phyloP scores from a whole-genome alignment of 2,113 vertebrate genomes.

The Perognathus longimembris region DNA sequence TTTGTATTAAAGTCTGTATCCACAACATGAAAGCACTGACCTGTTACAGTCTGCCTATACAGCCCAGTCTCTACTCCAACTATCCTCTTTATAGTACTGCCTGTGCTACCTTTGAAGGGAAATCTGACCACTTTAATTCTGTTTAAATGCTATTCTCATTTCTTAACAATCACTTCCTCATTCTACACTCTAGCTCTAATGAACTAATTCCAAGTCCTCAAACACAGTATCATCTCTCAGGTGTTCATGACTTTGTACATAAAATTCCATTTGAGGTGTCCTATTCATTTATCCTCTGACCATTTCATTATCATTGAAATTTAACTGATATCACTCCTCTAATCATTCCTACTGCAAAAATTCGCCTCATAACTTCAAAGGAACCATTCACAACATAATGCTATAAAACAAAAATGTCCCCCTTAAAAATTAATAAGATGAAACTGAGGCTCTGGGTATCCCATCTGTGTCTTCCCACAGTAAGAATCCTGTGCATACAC shows the following conservation, averaged over 20 bases:
- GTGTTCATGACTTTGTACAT: neutral
- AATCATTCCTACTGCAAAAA: slow-evolving; percentile 11
- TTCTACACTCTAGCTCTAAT: neutral
- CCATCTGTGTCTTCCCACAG: neutral
- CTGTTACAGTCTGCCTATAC: neutral
- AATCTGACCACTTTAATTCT: slow-evolving; percentile 33
- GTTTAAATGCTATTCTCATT: slow-evolving; percentile 15
- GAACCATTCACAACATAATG: neutral
- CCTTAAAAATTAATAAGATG: neutral
- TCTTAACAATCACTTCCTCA: slow-evolving; percentile 9
- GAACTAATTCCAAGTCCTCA: slow-evolving; percentile 20
- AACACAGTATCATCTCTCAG: neutral
- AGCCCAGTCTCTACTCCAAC: neutral
- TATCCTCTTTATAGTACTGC: neutral
- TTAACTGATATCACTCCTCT: slow-evolving; percentile 24
- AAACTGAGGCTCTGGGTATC: neutral
- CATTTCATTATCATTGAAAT: slow-evolving; percentile 38
- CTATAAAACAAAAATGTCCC: neutral
- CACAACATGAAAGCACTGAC: neutral
- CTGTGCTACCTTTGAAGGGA: slow-evolving; percentile 24
- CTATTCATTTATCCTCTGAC: neutral
- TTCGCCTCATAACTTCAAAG: neutral
- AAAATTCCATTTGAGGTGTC: neutral
- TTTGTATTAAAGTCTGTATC: slow-evolving; percentile 1
- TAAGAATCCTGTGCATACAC: neutral